Percentiles rank a stretch among this genome's conserved stretches.
Evolutionary conservation across 2,113 vertebrate genomes (phyloP).

Genomic region (Oxyura jamaicensis): DNA sequence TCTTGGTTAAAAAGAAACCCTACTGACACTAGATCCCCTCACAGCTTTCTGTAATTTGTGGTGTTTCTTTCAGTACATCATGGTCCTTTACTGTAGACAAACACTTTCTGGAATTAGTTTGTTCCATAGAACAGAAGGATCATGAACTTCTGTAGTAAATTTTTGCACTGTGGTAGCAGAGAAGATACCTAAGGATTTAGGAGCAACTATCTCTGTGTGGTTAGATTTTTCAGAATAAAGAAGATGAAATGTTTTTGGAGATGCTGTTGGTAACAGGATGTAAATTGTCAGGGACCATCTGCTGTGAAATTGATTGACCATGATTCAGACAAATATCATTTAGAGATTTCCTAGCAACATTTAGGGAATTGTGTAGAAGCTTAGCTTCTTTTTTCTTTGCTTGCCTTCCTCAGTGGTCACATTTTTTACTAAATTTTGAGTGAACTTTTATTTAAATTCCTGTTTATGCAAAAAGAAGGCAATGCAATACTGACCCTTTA

Average conservation of each 20-base stretch:
- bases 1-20: not conserved
- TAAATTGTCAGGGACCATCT: slow-evolving; percentile 45
- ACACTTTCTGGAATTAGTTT: not conserved
- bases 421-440: not conserved
- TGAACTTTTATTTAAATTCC: not conserved
- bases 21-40: not conserved
- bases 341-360: not conserved
- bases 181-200: not conserved
- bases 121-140: not conserved
- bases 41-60: not conserved
- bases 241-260: not conserved
- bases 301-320: slow-evolving; percentile 4
- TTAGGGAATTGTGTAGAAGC: not conserved
- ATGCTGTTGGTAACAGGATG: not conserved
- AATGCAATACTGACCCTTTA: not conserved
- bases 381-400: not conserved
- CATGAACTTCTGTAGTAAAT: not conserved
- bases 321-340: slow-evolving; percentile 1
- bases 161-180: not conserved
- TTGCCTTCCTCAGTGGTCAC: not conserved
- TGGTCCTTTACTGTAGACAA: not conserved
- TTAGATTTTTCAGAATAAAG: not conserved
- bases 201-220: not conserved
- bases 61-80: not conserved
- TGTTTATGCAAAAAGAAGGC: not conserved